These are phyloP conservation scores for Montipora capitata DNA, from an alignment of 92 coral and sea anemone genomes.

Conservation along the genomic window DNA sequence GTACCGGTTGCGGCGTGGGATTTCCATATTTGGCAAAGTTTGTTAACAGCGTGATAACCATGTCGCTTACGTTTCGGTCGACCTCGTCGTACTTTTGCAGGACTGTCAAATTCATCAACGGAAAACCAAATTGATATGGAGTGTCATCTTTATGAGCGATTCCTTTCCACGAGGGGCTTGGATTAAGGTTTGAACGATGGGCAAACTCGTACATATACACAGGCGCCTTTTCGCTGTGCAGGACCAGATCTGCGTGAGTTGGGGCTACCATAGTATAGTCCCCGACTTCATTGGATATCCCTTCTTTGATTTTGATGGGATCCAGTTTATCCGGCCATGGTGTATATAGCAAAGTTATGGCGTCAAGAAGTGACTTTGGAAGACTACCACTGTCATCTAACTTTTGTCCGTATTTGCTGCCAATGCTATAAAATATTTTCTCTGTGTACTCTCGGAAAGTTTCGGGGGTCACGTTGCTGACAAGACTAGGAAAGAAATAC, in stretches of 20 bases:
- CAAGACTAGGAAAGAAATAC: slow-evolving; percentile 50
- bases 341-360: slow-evolving; percentile 74
- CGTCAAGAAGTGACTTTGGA: slow-evolving; percentile 53
- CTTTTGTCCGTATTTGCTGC: slow-evolving; percentile 40
- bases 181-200: slow-evolving; percentile 75
- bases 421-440: slow-evolving; percentile 12
- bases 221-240: slow-evolving; percentile 82
- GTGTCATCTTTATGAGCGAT: slow-evolving; percentile 89
- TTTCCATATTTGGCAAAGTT: slow-evolving; percentile 91
- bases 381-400: background rate
- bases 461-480: slow-evolving; percentile 18
- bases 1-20: slow-evolving; percentile 80
- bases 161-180: slow-evolving; percentile 76
- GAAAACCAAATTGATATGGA: slow-evolving; percentile 89
- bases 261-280: slow-evolving; percentile 89
- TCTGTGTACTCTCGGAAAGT: slow-evolving; percentile 35
- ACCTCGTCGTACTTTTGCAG: slow-evolving; percentile 77
- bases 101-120: slow-evolving; percentile 75
- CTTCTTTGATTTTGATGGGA: slow-evolving; percentile 25
- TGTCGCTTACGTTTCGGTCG: slow-evolving; percentile 81
- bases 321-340: slow-evolving; percentile 81
- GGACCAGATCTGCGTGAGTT: slow-evolving; percentile 70
- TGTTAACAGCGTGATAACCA: slow-evolving; percentile 73
- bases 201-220: slow-evolving; percentile 83
- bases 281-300: slow-evolving; percentile 75